phyloP scores from a whole-genome alignment of 2,797 vertebrate genomes.

The Sylvia borin region DNA sequence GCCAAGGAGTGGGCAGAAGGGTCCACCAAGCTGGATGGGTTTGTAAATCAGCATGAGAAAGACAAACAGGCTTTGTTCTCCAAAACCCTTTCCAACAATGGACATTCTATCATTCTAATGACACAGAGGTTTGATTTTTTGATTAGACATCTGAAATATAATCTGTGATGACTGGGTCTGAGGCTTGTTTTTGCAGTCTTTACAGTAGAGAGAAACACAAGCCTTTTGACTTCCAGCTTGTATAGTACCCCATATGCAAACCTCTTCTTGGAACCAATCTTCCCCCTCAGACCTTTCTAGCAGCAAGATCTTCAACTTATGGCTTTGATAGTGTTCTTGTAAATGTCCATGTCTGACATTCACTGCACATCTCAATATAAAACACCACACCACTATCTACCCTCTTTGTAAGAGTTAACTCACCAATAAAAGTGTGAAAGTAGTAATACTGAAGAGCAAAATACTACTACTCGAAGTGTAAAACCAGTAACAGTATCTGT shows the following conservation, averaged over 20 bases:
- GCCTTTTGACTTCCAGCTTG: background rate
- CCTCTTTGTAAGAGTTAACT: background rate
- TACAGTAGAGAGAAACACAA: background rate
- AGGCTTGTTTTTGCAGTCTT: background rate
- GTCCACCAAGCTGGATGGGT: background rate
- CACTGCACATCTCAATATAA: background rate
- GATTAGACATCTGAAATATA: background rate
- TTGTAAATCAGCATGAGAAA: background rate
- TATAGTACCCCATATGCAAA: background rate
- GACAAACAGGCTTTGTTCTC: slow-evolving; percentile 32
- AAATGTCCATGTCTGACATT: background rate
- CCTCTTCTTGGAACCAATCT: background rate
- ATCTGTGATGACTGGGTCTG: background rate
- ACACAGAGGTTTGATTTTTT: background rate
- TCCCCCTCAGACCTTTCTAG: background rate
- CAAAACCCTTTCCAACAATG: background rate
- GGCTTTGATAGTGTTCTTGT: background rate
- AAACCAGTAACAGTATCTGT: background rate
- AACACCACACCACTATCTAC: background rate
- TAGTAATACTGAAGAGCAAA: background rate
- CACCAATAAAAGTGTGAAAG: background rate
- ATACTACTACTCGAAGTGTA: background rate
- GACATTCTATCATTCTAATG: background rate
- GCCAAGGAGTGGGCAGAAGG: background rate
- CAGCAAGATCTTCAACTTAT: background rate